Conservation (phyloP, 2,888 invertebrate genomes). For the Disparrhopalites patrizii region DNA sequence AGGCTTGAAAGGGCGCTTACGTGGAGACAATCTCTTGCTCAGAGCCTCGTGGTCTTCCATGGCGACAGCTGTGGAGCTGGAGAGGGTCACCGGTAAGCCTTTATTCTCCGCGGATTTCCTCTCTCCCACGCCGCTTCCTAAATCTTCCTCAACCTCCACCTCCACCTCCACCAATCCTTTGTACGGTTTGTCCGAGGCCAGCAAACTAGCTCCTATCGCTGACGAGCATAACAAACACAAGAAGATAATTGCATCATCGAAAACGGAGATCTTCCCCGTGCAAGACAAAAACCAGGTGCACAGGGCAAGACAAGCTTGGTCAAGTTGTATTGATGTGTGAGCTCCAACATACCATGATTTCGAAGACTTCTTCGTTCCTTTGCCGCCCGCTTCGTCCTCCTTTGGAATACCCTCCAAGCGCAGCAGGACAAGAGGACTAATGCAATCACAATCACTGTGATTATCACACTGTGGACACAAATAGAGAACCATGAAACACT, state of each 20-base stretch:
- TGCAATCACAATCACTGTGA: neutral
- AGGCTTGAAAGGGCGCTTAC: neutral
- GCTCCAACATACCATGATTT: neutral
- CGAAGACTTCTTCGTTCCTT: slow-evolving; percentile 2
- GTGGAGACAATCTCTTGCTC: slow-evolving; percentile 2
- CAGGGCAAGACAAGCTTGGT: too few species aligned
- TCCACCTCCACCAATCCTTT: neutral
- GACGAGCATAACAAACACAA: neutral
- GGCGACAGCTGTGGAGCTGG: neutral
- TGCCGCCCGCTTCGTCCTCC: neutral
- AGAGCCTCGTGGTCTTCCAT: neutral
- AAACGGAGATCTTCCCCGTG: too few species aligned
- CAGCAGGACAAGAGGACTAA: neutral
- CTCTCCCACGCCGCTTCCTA: neutral
- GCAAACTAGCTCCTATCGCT: neutral
- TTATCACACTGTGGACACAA: neutral
- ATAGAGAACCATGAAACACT: too few species aligned
- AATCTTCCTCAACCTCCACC: neutral
- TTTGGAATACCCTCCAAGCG: neutral
- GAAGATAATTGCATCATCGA: neutral
- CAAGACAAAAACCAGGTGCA: too few species aligned
- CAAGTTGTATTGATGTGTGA: too few species aligned
- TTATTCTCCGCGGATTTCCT: neutral
- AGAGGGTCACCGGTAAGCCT: neutral
- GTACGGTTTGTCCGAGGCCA: neutral